Base-by-base conservation (phyloP, 1,140 invertebrate genomes). In the Mesaphorura yosii region DNA sequence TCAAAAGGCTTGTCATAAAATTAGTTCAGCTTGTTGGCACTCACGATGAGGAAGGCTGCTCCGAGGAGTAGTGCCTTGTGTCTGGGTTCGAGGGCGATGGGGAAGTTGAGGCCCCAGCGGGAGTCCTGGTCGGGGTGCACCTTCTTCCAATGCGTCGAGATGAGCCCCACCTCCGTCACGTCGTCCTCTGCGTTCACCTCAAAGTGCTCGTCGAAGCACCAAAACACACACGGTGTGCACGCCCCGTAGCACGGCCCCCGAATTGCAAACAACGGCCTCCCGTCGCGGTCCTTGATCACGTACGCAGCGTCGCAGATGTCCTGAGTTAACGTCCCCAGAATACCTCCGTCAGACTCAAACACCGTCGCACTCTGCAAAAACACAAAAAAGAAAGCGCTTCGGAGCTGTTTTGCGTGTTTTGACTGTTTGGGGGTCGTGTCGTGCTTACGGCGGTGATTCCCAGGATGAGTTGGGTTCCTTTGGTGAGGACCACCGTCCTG, bases 201-300 rank as follows among this genome's bases (percentile, higher is more conserved):
- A 27, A 57, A 57, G 39, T 57, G 27, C 17, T 57, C 55, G 19
- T 53, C 27, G 26, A 41, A 57, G 38, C 55, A 57, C 55, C 55
- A 57, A 49, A 57, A 48, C 1, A 57, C 51, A 17, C 44, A 57
- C 0, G 55, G 55, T 14, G 34, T 51, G 19, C 37, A 48, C 2
- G 55, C 46, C 12, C 50, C 55, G 28, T 47, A 57, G 37, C 55
- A 57, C n/a, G 55, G 55, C 15, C 31, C 55, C 42, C 53, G 55
- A 28, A 57, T 57, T 53, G 42, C 53, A 28, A 48, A 48, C 10
- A 57, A 19, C 3, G 49, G 4, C 10, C 45, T 51, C 6, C 51
- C 51, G 14, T 29, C 37, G 1, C 10, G 22, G 39, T 57, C 55
- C 4, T 49, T 46, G 6, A 57, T 48, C 37, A 15, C 17, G 23